Evolutionary conservation across 2,797 vertebrate genomes (phyloP).

Genomic region (Nasua narica): DNA sequence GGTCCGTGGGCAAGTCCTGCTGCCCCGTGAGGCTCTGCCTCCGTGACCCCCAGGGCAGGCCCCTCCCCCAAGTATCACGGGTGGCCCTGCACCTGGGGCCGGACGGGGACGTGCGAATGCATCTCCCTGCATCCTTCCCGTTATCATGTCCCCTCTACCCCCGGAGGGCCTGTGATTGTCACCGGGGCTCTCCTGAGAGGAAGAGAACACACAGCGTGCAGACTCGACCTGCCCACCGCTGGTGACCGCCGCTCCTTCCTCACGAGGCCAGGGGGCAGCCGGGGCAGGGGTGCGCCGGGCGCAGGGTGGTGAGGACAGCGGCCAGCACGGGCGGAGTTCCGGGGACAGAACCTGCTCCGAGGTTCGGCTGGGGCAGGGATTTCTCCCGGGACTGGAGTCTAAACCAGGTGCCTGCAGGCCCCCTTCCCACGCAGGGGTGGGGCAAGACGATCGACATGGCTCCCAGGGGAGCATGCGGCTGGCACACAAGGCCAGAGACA

Average conservation of each 20-base stretch:
- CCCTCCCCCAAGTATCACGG: too few relatives aligned
- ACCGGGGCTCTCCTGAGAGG: not conserved
- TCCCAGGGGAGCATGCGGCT: not conserved
- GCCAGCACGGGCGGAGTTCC: not conserved
- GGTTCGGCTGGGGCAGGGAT: not conserved
- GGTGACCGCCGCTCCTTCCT: not conserved
- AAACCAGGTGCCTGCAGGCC: not conserved
- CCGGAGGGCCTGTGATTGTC: not conserved
- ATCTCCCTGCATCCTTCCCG: not conserved
- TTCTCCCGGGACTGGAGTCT: too few relatives aligned
- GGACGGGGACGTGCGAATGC: accelerated
- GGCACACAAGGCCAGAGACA: not conserved
- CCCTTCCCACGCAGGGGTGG: not conserved
- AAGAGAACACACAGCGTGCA: not conserved
- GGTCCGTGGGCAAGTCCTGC: not conserved
- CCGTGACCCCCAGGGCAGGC: not conserved
- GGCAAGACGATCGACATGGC: not conserved
- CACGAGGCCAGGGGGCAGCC: accelerated
- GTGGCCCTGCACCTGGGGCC: not conserved
- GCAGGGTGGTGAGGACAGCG: not conserved
- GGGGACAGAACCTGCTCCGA: not conserved
- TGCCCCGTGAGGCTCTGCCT: not conserved
- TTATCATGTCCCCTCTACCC: not conserved
- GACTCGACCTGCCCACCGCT: not conserved
- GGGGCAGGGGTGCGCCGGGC: not conserved